Base-by-base conservation (phyloP, 2,888 invertebrate genomes). In the Alentia gelatinosa region DNA sequence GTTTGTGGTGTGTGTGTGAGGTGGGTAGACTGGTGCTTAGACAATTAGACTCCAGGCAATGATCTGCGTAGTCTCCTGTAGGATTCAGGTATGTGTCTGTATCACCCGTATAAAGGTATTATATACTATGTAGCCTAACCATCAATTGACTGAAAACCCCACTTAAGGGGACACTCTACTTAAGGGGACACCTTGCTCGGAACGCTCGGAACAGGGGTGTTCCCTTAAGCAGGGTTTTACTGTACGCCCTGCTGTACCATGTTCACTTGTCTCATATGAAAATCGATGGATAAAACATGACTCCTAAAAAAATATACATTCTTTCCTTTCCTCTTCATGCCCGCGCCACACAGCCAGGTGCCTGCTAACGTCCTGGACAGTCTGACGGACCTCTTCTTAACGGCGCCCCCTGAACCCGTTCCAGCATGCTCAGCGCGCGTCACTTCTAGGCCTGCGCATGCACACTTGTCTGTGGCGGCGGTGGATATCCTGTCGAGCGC, bases 401-500 rank as follows among this genome's bases (percentile, higher is more conserved):
- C 35, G 75, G 33, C 30, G 30, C 42, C 90, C 40, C 35, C 33
- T 23, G 74, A 30, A 33, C 35, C 30, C 30, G 37, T 19, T n/a
- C 40, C 50, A 4, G 47, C 86, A 1, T 86, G 86, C 30, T 47
- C 40, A 3, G 86, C 86, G 47, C 1, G 7, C 19, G 33, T 75
- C 1, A 1, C 86, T 9, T 40, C 19, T 19, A 19, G n/a, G 1
- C n/a, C 35, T 1, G 9, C 47, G 19, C 9, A 9, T 9, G n/a
- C 84, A 15, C 26, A 26, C 7, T 30, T 86, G 15, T 5, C 79
- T 35, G 33, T 90, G 0, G 79, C 90, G 12, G 90, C 90, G 1
- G 40, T 90, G 0, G 90, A 90, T 35, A 42, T 90, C 79, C 35
- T 90, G 30, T 90, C 74, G 33, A 79, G 35, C 47, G 90, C 90